Percentiles rank a stretch among this genome's conserved stretches.
Conservation (phyloP, 2,797 vertebrate genomes). For the Peromyscus aztecus region DNA sequence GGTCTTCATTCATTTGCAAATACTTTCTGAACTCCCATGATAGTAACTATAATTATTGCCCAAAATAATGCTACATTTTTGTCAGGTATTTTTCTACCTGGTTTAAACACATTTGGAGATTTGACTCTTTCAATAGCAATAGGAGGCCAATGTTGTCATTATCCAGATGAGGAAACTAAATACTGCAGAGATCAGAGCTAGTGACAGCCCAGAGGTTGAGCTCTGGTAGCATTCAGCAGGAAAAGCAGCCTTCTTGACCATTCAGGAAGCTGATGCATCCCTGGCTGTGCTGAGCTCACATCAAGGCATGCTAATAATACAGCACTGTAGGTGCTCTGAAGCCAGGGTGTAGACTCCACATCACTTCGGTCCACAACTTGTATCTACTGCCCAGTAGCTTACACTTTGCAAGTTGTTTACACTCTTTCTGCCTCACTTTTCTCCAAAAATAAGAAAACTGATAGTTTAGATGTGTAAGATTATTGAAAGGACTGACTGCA, state of each 20-base stretch:
- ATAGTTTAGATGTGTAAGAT: background rate
- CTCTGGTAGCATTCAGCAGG: background rate
- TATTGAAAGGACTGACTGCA: background rate
- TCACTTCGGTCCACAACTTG: background rate
- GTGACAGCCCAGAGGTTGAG: background rate
- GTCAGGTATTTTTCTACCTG: background rate
- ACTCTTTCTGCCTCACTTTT: background rate
- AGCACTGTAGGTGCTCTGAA: background rate
- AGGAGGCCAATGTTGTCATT: background rate
- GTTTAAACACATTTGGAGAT: background rate
- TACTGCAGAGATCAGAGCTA: background rate
- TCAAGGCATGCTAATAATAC: fast-evolving
- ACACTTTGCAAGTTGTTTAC: background rate
- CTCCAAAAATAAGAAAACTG: background rate
- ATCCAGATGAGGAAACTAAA: background rate
- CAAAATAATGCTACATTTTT: background rate
- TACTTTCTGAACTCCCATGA: background rate
- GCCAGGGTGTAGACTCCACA: background rate
- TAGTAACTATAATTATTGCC: background rate
- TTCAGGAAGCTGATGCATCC: background rate
- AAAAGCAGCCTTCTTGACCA: background rate
- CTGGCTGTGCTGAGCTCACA: background rate
- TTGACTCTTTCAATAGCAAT: background rate
- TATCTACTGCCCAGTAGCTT: background rate
- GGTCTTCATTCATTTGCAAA: slow-evolving; percentile 29